Conservation (phyloP, 92 coral and sea anemone species). For the Palythoa grandiflora region DNA sequence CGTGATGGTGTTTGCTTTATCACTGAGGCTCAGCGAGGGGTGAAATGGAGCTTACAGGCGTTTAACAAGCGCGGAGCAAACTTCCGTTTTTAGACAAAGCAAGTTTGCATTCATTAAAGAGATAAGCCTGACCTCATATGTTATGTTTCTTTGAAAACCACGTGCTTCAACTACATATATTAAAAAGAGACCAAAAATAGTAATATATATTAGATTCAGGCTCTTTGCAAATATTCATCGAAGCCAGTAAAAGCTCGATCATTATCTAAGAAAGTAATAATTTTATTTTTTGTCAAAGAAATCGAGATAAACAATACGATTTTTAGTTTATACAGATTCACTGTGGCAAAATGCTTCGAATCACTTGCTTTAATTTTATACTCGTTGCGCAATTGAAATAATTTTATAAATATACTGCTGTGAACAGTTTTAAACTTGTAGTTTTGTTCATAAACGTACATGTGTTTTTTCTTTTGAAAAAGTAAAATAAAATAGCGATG, state of each 20-base stretch:
- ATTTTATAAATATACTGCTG: not conserved
- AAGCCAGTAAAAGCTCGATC: not conserved
- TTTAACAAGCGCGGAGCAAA: not conserved
- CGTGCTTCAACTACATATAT: not conserved
- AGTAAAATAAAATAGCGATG: not conserved
- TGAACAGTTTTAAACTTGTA: not conserved
- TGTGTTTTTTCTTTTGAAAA: not conserved
- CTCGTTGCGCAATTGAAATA: too few species aligned
- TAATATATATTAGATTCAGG: too few species aligned
- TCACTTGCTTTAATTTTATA: too few species aligned
- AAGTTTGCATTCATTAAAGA: not conserved
- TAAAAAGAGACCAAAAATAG: not conserved
- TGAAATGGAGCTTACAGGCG: not conserved
- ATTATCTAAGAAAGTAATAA: not conserved
- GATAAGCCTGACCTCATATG: not conserved
- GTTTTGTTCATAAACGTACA: not conserved
- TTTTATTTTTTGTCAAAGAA: too few species aligned
- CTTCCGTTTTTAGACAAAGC: slow-evolving; percentile 31
- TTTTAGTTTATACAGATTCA: too few species aligned
- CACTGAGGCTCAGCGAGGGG: slow-evolving; percentile 16
- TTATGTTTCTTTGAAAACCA: not conserved
- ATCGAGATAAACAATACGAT: too few species aligned
- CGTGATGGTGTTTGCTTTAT: slow-evolving; percentile 1
- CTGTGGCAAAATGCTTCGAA: too few species aligned
- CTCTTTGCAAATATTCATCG: not conserved